Evolutionary conservation across 2,797 vertebrate genomes (phyloP).

Genomic region (Rhabdophis nuchalis): DNA sequence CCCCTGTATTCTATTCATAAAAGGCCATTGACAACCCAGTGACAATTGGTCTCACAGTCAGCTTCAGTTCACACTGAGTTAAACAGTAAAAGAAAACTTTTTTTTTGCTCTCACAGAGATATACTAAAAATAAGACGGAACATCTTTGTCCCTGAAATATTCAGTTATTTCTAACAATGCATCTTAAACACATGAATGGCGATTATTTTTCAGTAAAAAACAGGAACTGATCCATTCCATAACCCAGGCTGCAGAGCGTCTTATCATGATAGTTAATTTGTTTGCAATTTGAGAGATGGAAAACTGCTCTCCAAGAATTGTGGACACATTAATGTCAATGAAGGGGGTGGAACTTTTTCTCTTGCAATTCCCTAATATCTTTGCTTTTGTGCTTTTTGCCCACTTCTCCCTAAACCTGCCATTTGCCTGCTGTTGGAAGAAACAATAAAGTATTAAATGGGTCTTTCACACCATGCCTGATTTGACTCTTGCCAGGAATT

Average conservation of each 20-base stretch:
- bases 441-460: neutral
- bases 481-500: neutral
- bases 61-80: constrained; percentile 32
- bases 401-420: neutral
- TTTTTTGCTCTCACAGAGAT: constrained; percentile 12
- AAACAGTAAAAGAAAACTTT: constrained; percentile 48
- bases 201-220: neutral
- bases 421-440: neutral
- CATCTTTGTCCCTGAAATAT: constrained; percentile 23
- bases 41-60: constrained; percentile 27
- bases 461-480: neutral
- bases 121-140: constrained; percentile 15
- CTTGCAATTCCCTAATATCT: neutral
- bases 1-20: constrained; percentile 43
- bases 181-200: neutral
- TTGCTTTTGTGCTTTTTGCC: neutral
- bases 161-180: neutral
- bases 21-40: constrained; percentile 43
- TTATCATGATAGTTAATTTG: neutral
- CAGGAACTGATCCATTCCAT: too few relatives aligned
- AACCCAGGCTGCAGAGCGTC: neutral
- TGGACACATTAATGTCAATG: neutral
- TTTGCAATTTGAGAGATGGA: neutral
- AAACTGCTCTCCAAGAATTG: neutral
- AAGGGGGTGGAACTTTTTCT: neutral